These are phyloP conservation scores for Neodiprion lecontei DNA, from an alignment of 1,140 invertebrate genomes.

Conservation along the genomic window DNA sequence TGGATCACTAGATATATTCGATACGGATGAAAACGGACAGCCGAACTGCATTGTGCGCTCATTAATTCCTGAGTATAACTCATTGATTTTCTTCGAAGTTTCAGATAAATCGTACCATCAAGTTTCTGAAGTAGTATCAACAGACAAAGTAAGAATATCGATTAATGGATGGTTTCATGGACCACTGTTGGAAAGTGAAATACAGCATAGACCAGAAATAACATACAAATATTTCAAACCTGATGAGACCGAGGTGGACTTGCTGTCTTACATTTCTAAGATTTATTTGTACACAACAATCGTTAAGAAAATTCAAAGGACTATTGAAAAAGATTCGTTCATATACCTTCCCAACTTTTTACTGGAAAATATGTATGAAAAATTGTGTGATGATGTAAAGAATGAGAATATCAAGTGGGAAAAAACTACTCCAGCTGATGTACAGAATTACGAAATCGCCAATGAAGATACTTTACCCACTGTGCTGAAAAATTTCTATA, in stretches of 20 bases:
- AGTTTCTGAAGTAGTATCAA: conserved; percentile 71
- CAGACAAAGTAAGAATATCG: conserved; percentile 69
- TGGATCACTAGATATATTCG: conserved; percentile 71
- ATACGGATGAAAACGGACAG: conserved; percentile 63
- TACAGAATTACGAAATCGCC: conserved; percentile 67
- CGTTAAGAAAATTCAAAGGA: conserved; percentile 61
- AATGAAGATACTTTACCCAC: conserved; percentile 54
- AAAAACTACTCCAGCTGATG: conserved; percentile 67
- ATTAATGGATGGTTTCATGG: conserved; percentile 83
- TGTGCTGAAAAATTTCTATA: conserved; percentile 54
- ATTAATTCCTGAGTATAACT: conserved; percentile 72
- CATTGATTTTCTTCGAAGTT: conserved; percentile 76
- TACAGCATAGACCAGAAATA: conserved; percentile 26
- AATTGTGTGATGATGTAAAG: conserved; percentile 56
- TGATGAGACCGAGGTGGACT: conserved; percentile 34
- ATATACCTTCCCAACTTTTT: conserved; percentile 66
- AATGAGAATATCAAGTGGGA: conserved; percentile 65
- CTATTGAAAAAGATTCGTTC: conserved; percentile 67
- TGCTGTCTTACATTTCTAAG: conserved; percentile 59
- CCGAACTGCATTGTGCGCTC: conserved; percentile 63
- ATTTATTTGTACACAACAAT: conserved; percentile 60
- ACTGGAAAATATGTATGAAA: conserved; percentile 56
- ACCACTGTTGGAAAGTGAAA: conserved; percentile 34
- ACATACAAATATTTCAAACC: conserved; percentile 33
- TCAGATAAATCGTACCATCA: conserved; percentile 64